Conservation (phyloP, 2,888 invertebrate genomes). For the Bimastos eiseni region DNA sequence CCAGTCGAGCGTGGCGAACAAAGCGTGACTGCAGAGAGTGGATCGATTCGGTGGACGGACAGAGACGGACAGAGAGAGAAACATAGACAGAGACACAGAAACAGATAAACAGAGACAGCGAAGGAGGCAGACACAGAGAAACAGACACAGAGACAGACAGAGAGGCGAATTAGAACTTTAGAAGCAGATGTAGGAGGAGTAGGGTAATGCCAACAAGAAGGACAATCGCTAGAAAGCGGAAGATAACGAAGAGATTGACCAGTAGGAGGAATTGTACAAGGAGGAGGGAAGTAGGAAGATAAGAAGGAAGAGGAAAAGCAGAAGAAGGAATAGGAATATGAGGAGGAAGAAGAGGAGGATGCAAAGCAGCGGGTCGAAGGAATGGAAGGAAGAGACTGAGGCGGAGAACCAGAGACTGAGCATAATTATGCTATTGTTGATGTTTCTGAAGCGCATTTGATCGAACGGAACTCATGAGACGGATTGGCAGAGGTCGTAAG, state of each 20-base stretch:
- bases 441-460: background rate
- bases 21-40: background rate
- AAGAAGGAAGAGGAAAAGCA: too few relatives aligned
- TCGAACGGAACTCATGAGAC: background rate
- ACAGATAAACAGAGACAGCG: background rate
- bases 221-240: background rate
- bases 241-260: background rate
- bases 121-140: background rate
- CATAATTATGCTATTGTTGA: background rate
- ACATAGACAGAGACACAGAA: background rate
- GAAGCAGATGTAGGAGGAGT: background rate
- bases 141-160: background rate
- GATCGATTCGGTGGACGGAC: background rate
- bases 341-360: background rate
- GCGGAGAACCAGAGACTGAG: background rate
- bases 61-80: background rate
- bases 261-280: background rate
- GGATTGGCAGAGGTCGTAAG: background rate
- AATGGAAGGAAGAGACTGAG: background rate
- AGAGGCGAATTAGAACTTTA: too few relatives aligned
- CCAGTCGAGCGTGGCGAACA: background rate
- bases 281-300: background rate
- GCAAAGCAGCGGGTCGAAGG: too few relatives aligned
- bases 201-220: background rate
- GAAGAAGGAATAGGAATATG: background rate